Evolutionary conservation across 2,888 invertebrate species (phyloP).

Genomic region (Cylindroiulus punctatus): DNA sequence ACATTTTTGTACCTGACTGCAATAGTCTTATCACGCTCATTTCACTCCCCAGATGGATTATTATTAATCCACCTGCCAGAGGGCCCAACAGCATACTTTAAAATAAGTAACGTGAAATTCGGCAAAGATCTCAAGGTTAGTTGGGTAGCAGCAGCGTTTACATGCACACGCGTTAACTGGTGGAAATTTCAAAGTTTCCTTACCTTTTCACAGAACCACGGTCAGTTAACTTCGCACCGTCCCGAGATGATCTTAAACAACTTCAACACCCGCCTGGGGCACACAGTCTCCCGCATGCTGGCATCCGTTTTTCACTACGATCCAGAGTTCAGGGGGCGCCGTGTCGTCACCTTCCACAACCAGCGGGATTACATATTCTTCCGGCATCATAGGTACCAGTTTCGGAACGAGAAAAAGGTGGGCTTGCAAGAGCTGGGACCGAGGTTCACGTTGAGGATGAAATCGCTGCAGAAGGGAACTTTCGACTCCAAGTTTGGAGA

Average conservation of each 20-base stretch:
- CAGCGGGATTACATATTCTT: conserved; percentile 99
- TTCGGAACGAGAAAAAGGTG: conserved; percentile 74
- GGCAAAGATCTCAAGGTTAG: conserved; percentile 80
- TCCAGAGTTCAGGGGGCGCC: conserved; percentile 92
- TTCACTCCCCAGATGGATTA: conserved; percentile 89
- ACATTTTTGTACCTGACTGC: too few relatives aligned
- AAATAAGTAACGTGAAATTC: conserved; percentile 89
- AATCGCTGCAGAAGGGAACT: conserved; percentile 94
- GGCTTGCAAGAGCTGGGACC: conserved; percentile 96
- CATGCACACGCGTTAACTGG: not conserved
- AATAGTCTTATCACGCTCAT: too few relatives aligned
- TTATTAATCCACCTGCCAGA: conserved; percentile 92
- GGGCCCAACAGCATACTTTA: conserved; percentile 97
- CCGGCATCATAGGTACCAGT: conserved; percentile 93
- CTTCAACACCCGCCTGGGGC: conserved; percentile 92
- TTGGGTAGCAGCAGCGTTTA: not conserved
- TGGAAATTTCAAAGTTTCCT: conserved; percentile 52
- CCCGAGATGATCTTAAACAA: conserved; percentile 97
- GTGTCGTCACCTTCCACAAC: conserved; percentile 97
- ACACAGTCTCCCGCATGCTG: conserved; percentile 90
- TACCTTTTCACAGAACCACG: conserved; percentile 63
- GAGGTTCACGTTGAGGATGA: conserved; percentile 90
- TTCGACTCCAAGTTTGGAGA: conserved; percentile 97
- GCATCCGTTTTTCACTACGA: conserved; percentile 94
- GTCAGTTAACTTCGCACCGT: conserved; percentile 83